These are phyloP conservation scores for Hemibagrus guttatus DNA, from an alignment of 2,797 vertebrate species.

Conservation along the genomic window DNA sequence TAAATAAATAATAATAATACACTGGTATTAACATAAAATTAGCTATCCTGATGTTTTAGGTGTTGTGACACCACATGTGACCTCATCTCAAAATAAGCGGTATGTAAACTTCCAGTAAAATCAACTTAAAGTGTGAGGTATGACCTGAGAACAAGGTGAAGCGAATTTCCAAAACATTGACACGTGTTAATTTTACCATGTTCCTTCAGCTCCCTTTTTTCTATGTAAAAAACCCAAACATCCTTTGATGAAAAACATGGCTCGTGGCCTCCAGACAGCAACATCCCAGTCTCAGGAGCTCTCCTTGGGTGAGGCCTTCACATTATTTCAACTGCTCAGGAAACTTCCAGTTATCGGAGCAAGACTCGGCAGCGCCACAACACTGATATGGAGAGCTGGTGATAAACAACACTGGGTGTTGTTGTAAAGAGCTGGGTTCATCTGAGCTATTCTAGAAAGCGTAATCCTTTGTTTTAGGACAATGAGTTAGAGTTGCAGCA, in stretches of 20 bases:
- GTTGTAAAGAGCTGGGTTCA: slow-evolving; percentile 53
- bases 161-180: slow-evolving; percentile 11
- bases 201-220: slow-evolving; percentile 45
- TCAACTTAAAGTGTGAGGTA: background rate
- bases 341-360: slow-evolving; percentile 53
- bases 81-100: background rate
- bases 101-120: background rate
- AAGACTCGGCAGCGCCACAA: slow-evolving; percentile 61
- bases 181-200: slow-evolving; percentile 26
- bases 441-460: slow-evolving; percentile 14
- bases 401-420: slow-evolving; percentile 59
- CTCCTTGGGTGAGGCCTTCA: slow-evolving; percentile 46
- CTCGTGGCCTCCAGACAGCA: slow-evolving; percentile 40
- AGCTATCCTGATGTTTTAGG: background rate
- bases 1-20: background rate
- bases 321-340: slow-evolving; percentile 47
- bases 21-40: background rate
- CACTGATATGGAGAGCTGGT: slow-evolving; percentile 59
- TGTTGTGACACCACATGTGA: background rate
- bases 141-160: background rate
- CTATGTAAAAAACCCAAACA: slow-evolving; percentile 50
- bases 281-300: slow-evolving; percentile 29
- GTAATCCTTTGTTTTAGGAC: background rate
- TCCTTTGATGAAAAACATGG: slow-evolving; percentile 27
- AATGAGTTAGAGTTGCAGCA: background rate